Base-by-base conservation (phyloP, 2,797 vertebrate genomes). In the Chiloscyllium punctatum region DNA sequence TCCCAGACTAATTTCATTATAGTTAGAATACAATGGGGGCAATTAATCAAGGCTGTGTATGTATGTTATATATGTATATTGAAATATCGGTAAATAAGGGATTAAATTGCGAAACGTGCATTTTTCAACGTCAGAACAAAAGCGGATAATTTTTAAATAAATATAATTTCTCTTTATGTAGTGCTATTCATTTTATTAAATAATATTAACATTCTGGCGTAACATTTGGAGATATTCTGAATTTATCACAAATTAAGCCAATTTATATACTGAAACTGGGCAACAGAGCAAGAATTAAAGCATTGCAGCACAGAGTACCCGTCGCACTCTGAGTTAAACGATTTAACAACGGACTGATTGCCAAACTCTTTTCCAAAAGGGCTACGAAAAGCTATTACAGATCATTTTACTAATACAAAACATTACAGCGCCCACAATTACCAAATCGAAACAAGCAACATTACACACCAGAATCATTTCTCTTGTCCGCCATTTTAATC, bases 401-500 rank as follows among this genome's bases (percentile, higher is more conserved):
- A 21, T 42, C 33, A 84, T 25, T 48, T 84, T 8, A 91, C 33
- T 62, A 21, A 66, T 91, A 82, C 37, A n/a, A 68, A 66, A 66
- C n/a, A n/a, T 23, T 30, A 57, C 51, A 51, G 51, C 86, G 30
- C 11, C 86, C 13, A 88, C 8, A n/a, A 91, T 37, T 66, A 91
- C 62, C 33, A 53, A 23, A 11, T 48, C 57, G 18, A 94, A 51
- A 94, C 30, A 77, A 95, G 16, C 71, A 77, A 95, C 27, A 74
- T 74, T 95, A 95, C 94, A 74, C 48, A 95, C 94, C 94, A 21
- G 51, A 74, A 33, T 95, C 94, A 72, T 51, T 94, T 72, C 92
- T 94, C 69, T 25, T 94, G 92, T 72, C 92, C 92, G 68, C 92
- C 92, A 94, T 94, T 95, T 95, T 48, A 77, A 77, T 77, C 94